These are phyloP conservation scores for Parnassius glacialis DNA, from an alignment of 2,888 invertebrate species.

Conservation along the genomic window DNA sequence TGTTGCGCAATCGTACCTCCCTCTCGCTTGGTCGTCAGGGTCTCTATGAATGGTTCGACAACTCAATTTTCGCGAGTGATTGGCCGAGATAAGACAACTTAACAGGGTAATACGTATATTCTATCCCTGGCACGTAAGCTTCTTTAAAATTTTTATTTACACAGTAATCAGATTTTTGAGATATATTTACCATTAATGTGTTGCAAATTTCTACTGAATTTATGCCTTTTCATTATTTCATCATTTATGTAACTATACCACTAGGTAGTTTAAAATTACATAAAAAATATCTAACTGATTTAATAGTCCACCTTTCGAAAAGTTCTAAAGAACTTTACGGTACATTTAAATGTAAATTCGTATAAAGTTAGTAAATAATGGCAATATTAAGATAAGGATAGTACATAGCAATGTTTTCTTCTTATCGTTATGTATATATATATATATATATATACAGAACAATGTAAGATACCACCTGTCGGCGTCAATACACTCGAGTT, in stretches of 20 bases:
- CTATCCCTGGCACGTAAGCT: slow-evolving; percentile 61
- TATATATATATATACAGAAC: slow-evolving; percentile 1
- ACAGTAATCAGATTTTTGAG: background rate
- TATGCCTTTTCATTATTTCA: too few species aligned
- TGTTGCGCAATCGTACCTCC: slow-evolving; percentile 59
- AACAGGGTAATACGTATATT: slow-evolving; percentile 53
- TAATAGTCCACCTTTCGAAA: too few species aligned
- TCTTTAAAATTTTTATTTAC: slow-evolving; percentile 28
- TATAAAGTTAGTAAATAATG: too few species aligned
- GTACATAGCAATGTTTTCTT: too few species aligned
- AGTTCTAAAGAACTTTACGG: too few species aligned
- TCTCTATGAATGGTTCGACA: slow-evolving; percentile 35
- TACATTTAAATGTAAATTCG: too few species aligned
- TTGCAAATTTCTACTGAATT: too few species aligned
- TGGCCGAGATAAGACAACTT: slow-evolving; percentile 53
- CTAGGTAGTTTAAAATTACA: too few species aligned
- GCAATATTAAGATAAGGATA: too few species aligned
- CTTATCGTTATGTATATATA: background rate
- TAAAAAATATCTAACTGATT: too few species aligned
- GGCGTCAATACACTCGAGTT: slow-evolving; percentile 48
- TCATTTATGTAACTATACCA: too few species aligned
- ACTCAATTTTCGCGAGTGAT: slow-evolving; percentile 60
- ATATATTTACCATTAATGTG: too few species aligned
- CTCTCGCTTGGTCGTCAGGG: slow-evolving; percentile 48
- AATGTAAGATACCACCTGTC: slow-evolving; percentile 42